Percentiles rank a stretch among this genome's conserved stretches.
Conservation (phyloP, 2,888 invertebrate genomes). For the Tryphoninae sp. region DNA sequence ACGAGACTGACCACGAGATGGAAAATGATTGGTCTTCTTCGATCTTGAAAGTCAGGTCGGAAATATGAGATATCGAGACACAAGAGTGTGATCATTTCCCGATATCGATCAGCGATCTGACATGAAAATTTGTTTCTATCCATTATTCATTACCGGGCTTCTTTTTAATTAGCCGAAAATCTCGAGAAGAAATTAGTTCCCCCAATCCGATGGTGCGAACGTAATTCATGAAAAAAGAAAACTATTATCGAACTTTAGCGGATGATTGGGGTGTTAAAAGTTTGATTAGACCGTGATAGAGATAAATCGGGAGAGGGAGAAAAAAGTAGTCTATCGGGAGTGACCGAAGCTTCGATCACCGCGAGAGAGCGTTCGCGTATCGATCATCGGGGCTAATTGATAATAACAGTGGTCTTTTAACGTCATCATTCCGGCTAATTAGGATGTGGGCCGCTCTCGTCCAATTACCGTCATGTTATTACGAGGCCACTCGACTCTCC, state of each 20-base stretch:
- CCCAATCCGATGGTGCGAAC: too few species aligned
- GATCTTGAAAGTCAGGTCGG: constrained; percentile 19
- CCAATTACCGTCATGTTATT: constrained; percentile 76
- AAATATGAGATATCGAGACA: not conserved
- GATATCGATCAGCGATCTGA: too few species aligned
- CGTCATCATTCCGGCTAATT: constrained; percentile 75
- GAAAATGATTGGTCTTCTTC: not conserved
- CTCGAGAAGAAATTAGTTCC: not conserved
- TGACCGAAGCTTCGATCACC: constrained; percentile 61
- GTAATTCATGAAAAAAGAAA: too few species aligned
- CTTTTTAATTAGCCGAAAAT: not conserved
- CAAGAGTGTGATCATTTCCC: too few species aligned
- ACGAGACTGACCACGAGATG: constrained; percentile 2
- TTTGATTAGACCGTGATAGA: constrained; percentile 12
- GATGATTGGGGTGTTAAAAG: not conserved
- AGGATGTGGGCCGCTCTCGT: constrained; percentile 75
- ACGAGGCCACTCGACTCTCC: constrained; percentile 73
- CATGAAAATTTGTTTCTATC: too few species aligned
- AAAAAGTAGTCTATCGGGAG: constrained; percentile 28
- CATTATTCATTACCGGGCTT: not conserved
- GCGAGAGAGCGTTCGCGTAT: constrained; percentile 69
- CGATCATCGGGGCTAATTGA: constrained; percentile 75
- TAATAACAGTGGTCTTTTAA: constrained; percentile 77
- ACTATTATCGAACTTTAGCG: not conserved
- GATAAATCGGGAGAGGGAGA: constrained; percentile 21